Evolutionary conservation across 2,888 invertebrate species (phyloP), one percentile per base, ranked within the genome.

Genomic region (Lacanobia wlatinum): DNA sequence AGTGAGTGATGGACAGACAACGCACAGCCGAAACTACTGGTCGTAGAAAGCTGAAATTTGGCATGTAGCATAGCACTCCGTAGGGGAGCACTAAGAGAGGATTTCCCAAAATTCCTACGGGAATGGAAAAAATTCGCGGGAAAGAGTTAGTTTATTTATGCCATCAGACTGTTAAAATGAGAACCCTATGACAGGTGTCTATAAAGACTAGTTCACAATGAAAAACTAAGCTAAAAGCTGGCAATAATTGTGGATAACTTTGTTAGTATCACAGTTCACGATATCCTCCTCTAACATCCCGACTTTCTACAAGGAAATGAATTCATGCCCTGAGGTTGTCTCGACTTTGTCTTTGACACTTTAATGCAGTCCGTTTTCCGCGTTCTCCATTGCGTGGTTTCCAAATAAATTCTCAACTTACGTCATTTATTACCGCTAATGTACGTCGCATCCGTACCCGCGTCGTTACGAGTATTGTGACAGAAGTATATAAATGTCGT

Each of bases 361-460:
- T 76, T 73, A 80, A 83, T 84, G 73, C 76, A 85, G 76, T 69
- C 76, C 64, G 58, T 66, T 78, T 74, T 43, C 68, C 65, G 7
- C 48, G 73, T 59, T 74, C 60, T 74, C 69, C 82, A 85, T 80
- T 75, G 82, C 82, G 73, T 82, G 79, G 74, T 76, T 70, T 70
- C 61, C 74, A 76, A 84, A 85, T 85, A 85, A 85, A 85, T 85
- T 80, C 74, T 61, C 61, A 84, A 85, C 80, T 85, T 78, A 70
- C 69, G 73, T 76, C 82, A 77, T 85, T 86, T 84, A 86, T 86
- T 82, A 83, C 81, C 77, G 66, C 74, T 83, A 86, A 86, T 86
- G 86, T 86, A 86, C 71, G 71, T 80, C 80, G 72, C 76, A 80
- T 86, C 86, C 86, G 86, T 65, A 86, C 86, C 84, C 81, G 66